Conservation (phyloP, 2,888 invertebrate species). For the Schrankia costaestrigalis region DNA sequence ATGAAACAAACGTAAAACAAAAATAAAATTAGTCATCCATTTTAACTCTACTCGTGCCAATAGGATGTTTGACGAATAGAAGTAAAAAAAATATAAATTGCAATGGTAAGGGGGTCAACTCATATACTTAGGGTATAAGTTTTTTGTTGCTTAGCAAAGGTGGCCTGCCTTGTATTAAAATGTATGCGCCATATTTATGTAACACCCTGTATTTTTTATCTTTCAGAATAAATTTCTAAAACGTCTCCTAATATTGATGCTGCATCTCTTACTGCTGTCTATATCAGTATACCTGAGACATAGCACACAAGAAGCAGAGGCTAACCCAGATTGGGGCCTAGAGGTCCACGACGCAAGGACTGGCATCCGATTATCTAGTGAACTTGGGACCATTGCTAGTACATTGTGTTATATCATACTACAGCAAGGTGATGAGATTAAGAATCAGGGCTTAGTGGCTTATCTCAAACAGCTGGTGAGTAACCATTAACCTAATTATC, state of each 20-base stretch:
- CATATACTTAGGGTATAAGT: too few species aligned
- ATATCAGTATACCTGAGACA: slow-evolving; percentile 95
- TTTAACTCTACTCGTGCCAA: too few species aligned
- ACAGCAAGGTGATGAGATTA: slow-evolving; percentile 96
- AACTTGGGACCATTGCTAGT: slow-evolving; percentile 91
- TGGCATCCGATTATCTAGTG: slow-evolving; percentile 86
- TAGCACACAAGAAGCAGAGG: slow-evolving; percentile 59
- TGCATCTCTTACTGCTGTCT: slow-evolving; percentile 93
- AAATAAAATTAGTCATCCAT: too few species aligned
- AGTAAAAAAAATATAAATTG: too few species aligned
- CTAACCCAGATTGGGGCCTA: slow-evolving; percentile 62
- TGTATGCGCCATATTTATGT: not conserved
- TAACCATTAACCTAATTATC: not conserved
- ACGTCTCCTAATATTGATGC: slow-evolving; percentile 91
- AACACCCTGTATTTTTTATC: not conserved
- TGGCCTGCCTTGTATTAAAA: not conserved
- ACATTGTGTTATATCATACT: slow-evolving; percentile 93
- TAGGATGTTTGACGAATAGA: too few species aligned
- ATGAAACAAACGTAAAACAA: too few species aligned
- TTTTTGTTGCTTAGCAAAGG: too few species aligned
- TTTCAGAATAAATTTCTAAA: slow-evolving; percentile 94
- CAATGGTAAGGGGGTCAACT: too few species aligned
- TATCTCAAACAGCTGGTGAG: slow-evolving; percentile 95
- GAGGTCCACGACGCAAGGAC: slow-evolving; percentile 58
- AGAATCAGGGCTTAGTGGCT: slow-evolving; percentile 94